These are phyloP conservation scores for Euspilapteryx auroguttella DNA, from an alignment of 2,888 invertebrate genomes.

Conservation along the genomic window DNA sequence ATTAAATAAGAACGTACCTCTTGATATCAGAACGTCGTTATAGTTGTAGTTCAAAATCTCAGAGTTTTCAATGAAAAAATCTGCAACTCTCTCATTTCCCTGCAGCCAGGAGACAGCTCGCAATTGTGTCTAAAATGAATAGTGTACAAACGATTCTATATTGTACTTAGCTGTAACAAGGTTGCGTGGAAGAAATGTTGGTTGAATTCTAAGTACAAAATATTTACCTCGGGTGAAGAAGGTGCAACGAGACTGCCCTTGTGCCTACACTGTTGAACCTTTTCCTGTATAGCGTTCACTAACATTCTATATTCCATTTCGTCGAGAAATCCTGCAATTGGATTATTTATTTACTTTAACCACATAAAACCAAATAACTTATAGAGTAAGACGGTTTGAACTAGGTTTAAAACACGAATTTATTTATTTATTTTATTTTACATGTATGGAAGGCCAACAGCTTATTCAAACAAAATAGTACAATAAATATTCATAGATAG, in stretches of 20 bases:
- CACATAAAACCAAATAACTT: no score
- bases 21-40: constrained; percentile 36
- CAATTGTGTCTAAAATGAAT: constrained; percentile 30
- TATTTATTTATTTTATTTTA: no score
- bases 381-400: no score
- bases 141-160: neutral
- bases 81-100: constrained; percentile 40
- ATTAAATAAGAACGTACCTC: no score
- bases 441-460: no score
- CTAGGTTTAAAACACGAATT: no score
- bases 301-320: constrained; percentile 57
- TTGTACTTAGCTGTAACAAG: neutral
- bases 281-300: constrained; percentile 52
- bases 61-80: constrained; percentile 41
- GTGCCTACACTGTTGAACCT: constrained; percentile 47
- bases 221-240: constrained; percentile 50
- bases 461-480: no score
- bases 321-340: constrained; percentile 63
- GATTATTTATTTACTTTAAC: no score
- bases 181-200: no score
- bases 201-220: no score
- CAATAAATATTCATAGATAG: no score
- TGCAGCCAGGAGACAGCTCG: constrained; percentile 45
- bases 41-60: constrained; percentile 38
- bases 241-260: constrained; percentile 49